A percentile compares a stretch with the other conserved stretches of the same genome.
phyloP scores from a whole-genome alignment of 92 coral and sea anemone genomes.

The Epizoanthus rinbou region DNA sequence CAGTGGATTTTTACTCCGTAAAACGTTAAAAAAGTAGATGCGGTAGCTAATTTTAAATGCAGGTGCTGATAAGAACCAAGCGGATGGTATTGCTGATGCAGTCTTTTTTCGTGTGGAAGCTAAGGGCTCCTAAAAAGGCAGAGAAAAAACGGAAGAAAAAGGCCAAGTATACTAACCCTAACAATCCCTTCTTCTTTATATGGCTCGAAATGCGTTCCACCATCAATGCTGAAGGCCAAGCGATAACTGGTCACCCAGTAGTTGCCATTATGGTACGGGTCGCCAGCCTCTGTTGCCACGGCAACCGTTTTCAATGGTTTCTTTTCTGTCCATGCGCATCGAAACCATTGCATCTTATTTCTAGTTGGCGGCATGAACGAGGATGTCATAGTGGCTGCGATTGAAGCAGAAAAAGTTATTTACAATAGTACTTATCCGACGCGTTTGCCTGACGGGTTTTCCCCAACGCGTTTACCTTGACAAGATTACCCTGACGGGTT shows the following conservation, averaged over 20 bases:
- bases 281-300: conserved; percentile 43
- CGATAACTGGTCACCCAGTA: conserved; percentile 33
- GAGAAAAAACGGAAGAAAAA: no score
- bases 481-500: no score
- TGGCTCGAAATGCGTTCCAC: conserved; percentile 22
- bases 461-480: no score
- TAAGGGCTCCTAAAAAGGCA: neutral
- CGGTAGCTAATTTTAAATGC: no score
- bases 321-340: conserved; percentile 30
- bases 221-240: conserved; percentile 28
- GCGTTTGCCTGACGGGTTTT: no score
- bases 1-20: no score
- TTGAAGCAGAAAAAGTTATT: neutral
- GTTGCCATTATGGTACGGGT: conserved; percentile 25
- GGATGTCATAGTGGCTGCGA: conserved; percentile 1
- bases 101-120: no score
- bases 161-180: neutral
- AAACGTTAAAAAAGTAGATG: no score
- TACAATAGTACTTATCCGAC: no score
- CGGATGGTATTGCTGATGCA: no score
- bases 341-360: conserved; percentile 43
- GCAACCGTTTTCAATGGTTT: conserved; percentile 25
- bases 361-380: conserved; percentile 17
- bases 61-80: neutral
- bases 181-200: conserved; percentile 41